Conservation (phyloP, 2,888 invertebrate species). For the Anthrax anthrax region DNA sequence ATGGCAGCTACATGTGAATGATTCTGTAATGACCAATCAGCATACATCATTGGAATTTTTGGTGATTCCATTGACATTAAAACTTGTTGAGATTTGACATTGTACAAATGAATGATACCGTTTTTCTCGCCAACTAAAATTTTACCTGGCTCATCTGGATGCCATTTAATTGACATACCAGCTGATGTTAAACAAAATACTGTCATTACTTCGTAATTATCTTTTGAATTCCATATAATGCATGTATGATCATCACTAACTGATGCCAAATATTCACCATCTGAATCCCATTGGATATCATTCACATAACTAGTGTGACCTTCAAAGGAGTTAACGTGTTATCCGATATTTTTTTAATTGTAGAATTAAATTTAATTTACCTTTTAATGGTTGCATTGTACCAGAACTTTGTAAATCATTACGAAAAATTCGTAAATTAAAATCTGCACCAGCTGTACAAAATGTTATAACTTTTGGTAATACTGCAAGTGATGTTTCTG, state of each 20-base stretch:
- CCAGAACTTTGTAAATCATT: constrained; percentile 37
- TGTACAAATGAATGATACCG: constrained; percentile 59
- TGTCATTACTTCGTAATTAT: constrained; percentile 38
- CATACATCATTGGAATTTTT: constrained; percentile 45
- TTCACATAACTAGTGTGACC: constrained; percentile 58
- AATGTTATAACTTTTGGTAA: constrained; percentile 39
- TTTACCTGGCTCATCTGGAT: constrained; percentile 52
- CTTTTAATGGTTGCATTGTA: constrained; percentile 4
- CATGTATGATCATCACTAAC: constrained; percentile 64
- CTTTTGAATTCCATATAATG: constrained; percentile 46
- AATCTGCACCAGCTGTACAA: constrained; percentile 41
- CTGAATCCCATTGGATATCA: constrained; percentile 51
- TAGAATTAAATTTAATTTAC: not conserved
- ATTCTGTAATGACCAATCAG: constrained; percentile 56
- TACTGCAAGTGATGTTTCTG: constrained; percentile 43
- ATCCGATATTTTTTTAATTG: not conserved
- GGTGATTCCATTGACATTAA: constrained; percentile 51
- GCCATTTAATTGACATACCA: constrained; percentile 52
- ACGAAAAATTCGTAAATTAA: constrained; percentile 39
- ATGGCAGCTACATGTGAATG: constrained; percentile 42
- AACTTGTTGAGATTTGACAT: constrained; percentile 48
- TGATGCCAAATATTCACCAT: constrained; percentile 54
- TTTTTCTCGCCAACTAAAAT: constrained; percentile 60
- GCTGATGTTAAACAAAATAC: constrained; percentile 51
- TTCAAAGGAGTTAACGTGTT: too few relatives aligned